phyloP scores from a whole-genome alignment of 2,113 vertebrate genomes.

The Bufo bufo region DNA sequence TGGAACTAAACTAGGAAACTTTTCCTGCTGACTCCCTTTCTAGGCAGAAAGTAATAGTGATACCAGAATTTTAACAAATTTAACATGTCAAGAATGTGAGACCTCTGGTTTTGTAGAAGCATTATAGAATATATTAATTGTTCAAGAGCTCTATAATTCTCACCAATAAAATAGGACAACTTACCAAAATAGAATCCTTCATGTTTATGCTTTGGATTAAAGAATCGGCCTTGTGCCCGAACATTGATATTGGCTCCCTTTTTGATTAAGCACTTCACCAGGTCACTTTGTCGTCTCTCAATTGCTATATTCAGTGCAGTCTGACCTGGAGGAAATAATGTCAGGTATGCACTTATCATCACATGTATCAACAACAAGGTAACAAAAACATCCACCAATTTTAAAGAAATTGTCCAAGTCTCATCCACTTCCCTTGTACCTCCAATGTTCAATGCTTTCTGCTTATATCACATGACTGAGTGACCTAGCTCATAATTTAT shows the following conservation, averaged over 20 bases:
- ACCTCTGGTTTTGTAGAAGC: not conserved
- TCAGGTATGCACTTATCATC: not conserved
- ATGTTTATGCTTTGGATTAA: slow-evolving; percentile 78
- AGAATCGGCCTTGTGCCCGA: slow-evolving; percentile 76
- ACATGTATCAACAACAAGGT: not conserved
- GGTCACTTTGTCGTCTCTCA: slow-evolving; percentile 76
- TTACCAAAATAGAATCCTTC: slow-evolving; percentile 83
- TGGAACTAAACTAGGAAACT: too few species aligned
- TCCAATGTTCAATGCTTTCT: not conserved
- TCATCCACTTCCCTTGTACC: not conserved
- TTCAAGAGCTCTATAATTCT: not conserved
- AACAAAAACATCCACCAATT: not conserved
- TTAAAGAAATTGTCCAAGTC: not conserved
- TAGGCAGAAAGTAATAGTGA: too few species aligned
- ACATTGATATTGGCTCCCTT: slow-evolving; percentile 79
- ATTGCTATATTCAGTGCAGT: slow-evolving; percentile 80
- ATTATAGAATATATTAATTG: not conserved
- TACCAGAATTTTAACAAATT: too few species aligned
- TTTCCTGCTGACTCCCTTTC: too few species aligned
- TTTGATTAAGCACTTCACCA: slow-evolving; percentile 72
- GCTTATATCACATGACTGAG: not conserved
- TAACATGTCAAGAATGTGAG: too few species aligned
- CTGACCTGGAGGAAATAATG: slow-evolving; percentile 69
- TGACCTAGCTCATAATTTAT: not conserved
- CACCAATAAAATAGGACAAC: not conserved